Evolutionary conservation across 2,888 invertebrate genomes (phyloP), one percentile per base, ranked within the genome.

Genomic region (Drosophila pseudotakahashii): DNA sequence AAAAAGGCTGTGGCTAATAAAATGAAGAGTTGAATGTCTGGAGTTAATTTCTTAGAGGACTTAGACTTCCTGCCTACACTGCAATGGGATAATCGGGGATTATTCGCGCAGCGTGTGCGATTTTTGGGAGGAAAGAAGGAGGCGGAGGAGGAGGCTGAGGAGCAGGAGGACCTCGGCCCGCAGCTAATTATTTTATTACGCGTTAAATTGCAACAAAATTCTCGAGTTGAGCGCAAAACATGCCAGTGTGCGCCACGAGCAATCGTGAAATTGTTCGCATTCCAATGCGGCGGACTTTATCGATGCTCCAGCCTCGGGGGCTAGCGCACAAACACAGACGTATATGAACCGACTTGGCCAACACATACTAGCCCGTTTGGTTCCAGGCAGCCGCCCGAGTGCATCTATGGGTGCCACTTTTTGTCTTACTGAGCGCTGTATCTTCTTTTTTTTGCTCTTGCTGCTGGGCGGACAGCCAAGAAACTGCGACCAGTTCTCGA

Each of bases 161-260:
- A n/a, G 37, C 3, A 9, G 32, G 44, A 14, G 30, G 53, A 44
- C 39, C 50, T 23, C 32, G 10, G 54, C 67, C 73, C 66, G 50
- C 73, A 79, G 87, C 89, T 88, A 84, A 84, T 84, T 87, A 84
- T 88, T 84, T 84, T 84, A 84, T 84, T 88, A 87, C 79, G 87
- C 89, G 81, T 84, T 84, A 87, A 88, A 84, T 88, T 88, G 87
- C 88, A 86, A 83, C 84, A 81, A 78, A 83, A 88, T 83, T 83
- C 84, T 83, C 81, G 69, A 68, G 70, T 68, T 79, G 69, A 81
- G 85, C 88, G 77, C 85, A 81, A 79, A 87, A 84, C 79, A 81
- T 86, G 88, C 83, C 88, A 81, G 79, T 81, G 80, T 88, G 88
- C 88, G 86, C 81, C 88, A 88, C 84, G 76, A 80, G 84, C 84